Conservation (phyloP, 2,113 vertebrate species). For the Coturnix japonica region DNA sequence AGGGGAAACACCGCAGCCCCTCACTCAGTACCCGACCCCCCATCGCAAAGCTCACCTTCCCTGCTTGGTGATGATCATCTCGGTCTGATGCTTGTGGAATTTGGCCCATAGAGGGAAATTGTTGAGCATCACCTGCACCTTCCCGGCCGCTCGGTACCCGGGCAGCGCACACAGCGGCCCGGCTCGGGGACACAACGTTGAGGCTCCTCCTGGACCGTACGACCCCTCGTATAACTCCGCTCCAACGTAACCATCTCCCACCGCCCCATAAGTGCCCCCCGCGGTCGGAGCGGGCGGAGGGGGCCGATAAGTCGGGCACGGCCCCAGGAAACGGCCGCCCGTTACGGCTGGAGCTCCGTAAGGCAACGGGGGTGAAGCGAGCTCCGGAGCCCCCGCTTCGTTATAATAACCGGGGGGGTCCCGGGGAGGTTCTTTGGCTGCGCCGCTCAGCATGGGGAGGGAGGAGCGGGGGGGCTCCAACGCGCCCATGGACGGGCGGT, state of each 20-base stretch:
- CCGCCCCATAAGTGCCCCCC: neutral
- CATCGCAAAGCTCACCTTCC: constrained; percentile 84
- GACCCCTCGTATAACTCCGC: constrained; percentile 77
- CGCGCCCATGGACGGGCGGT: constrained; percentile 83
- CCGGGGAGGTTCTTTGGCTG: constrained; percentile 81
- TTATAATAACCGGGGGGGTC: constrained; percentile 82
- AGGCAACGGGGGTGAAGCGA: constrained; percentile 57
- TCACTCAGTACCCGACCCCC: neutral
- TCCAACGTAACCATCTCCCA: constrained; percentile 62
- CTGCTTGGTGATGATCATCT: constrained; percentile 99
- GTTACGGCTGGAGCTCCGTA: constrained; percentile 76
- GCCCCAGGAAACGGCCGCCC: constrained; percentile 75
- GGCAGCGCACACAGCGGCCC: constrained; percentile 74
- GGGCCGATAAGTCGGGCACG: constrained; percentile 70
- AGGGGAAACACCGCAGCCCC: too few species aligned
- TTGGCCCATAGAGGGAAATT: constrained; percentile 96
- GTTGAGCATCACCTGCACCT: constrained; percentile 89
- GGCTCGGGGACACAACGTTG: constrained; percentile 78
- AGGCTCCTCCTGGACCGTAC: constrained; percentile 71
- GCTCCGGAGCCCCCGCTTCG: constrained; percentile 46
- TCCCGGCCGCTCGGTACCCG: constrained; percentile 89
- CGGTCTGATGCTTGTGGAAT: constrained; percentile 96
- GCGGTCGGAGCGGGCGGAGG: constrained; percentile 22
- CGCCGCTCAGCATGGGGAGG: constrained; percentile 88
- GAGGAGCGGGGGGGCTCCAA: constrained; percentile 80